These are phyloP conservation scores for Dioctria rufipes DNA, from an alignment of 2,888 invertebrate genomes.

Conservation along the genomic window DNA sequence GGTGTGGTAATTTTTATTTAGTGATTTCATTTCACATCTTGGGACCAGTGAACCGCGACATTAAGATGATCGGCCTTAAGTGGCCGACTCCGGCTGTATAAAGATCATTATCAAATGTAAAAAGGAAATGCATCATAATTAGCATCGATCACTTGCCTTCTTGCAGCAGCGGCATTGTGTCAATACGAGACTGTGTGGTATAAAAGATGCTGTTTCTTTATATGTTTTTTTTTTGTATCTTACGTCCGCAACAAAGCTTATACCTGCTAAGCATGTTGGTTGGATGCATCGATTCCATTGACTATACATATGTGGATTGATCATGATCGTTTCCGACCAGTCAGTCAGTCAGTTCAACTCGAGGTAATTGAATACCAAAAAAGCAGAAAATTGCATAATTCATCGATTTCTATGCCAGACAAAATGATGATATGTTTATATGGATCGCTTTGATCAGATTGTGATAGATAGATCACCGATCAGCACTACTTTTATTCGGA, in stretches of 20 bases:
- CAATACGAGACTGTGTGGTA: background rate
- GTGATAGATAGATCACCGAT: conserved; percentile 34
- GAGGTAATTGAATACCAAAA: conserved; percentile 28
- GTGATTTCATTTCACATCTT: conserved; percentile 20
- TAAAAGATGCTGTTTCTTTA: background rate
- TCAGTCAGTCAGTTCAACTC: background rate
- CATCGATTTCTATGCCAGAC: conserved; percentile 34
- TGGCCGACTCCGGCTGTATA: background rate
- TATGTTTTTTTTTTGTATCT: background rate
- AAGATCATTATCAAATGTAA: conserved; percentile 34
- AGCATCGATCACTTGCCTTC: conserved; percentile 36
- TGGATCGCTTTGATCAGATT: conserved; percentile 27
- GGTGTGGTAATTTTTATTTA: background rate
- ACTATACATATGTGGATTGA: background rate
- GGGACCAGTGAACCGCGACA: conserved; percentile 38
- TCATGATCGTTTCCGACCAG: conserved; percentile 21
- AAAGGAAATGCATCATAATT: conserved; percentile 51
- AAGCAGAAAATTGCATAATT: conserved; percentile 48
- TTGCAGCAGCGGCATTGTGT: background rate
- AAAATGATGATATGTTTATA: conserved; percentile 31
- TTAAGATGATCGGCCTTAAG: conserved; percentile 9
- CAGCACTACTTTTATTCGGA: background rate
- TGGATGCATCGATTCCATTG: background rate
- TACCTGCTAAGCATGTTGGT: background rate
- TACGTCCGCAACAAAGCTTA: background rate